A percentile compares a stretch with the other conserved stretches of the same genome.
Evolutionary conservation across 2,113 vertebrate species (phyloP).

Genomic region (Isurus oxyrinchus): DNA sequence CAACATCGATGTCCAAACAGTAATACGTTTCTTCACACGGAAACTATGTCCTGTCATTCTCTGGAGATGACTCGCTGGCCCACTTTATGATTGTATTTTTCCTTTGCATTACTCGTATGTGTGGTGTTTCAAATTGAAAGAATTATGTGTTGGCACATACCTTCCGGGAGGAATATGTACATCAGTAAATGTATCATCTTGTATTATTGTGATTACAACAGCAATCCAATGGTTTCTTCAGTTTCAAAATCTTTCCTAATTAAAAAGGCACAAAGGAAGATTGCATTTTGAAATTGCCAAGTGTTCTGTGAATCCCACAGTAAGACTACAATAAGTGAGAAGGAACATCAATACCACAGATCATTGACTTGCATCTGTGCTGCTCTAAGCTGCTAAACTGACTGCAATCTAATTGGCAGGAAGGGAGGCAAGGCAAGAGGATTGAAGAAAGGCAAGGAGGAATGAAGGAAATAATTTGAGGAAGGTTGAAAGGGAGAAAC

Average conservation of each 20-base stretch:
- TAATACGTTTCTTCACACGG: neutral
- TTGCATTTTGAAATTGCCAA: neutral
- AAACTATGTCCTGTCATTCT: neutral
- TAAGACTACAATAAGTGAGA: constrained; percentile 15
- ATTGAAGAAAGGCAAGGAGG: neutral
- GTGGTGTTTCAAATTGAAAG: constrained; percentile 5
- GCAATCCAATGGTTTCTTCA: neutral
- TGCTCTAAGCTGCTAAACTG: neutral
- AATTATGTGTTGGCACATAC: neutral
- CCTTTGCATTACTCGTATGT: neutral
- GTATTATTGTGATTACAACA: neutral
- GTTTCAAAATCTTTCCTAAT: neutral
- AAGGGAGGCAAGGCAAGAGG: neutral
- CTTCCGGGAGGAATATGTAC: neutral
- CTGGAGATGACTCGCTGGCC: neutral
- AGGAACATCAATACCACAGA: neutral
- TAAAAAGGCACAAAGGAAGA: neutral
- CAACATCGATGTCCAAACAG: neutral
- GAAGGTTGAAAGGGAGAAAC: neutral
- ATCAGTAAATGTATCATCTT: neutral
- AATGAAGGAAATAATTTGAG: neutral
- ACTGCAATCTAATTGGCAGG: neutral
- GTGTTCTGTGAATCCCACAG: constrained; percentile 20
- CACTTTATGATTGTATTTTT: neutral
- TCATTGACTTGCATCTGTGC: neutral